phyloP scores from a whole-genome alignment of 30 jellyfish, hydroid and myxozoan species.

The Turritopsis dohrnii region DNA sequence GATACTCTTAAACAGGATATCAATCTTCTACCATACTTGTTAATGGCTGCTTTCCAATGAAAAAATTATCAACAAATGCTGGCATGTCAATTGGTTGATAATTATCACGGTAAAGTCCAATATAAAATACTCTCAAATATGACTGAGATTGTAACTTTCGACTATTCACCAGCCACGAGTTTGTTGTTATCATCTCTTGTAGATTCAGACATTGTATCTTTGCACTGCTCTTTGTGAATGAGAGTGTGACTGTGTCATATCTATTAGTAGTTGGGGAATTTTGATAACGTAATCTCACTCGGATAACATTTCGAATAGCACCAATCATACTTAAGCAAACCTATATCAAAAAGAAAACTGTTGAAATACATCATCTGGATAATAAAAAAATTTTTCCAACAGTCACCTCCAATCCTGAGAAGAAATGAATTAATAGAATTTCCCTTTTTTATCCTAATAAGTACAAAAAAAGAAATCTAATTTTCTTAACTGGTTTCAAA shows the following conservation, averaged over 20 bases:
- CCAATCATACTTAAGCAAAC: conserved; percentile 59
- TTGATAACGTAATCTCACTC: conserved; percentile 15
- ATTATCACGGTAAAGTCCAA: not conserved
- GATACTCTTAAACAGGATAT: not conserved
- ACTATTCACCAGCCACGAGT: not conserved
- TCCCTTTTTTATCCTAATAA: too few relatives aligned
- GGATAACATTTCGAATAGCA: conserved; percentile 12
- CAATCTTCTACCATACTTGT: conserved; percentile 30
- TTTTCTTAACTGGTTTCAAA: too few relatives aligned
- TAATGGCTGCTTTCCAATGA: conserved; percentile 46
- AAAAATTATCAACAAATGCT: conserved; percentile 46
- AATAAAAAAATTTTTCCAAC: too few relatives aligned
- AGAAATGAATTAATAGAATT: too few relatives aligned
- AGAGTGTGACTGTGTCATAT: not conserved
- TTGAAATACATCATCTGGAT: too few relatives aligned
- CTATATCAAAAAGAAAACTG: conserved; percentile 33
- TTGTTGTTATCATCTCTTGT: not conserved
- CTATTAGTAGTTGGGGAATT: not conserved
- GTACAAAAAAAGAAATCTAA: too few relatives aligned
- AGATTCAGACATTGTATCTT: not conserved
- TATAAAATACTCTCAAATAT: not conserved
- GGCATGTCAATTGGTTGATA: not conserved
- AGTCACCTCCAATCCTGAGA: too few relatives aligned
- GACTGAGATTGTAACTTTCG: not conserved
- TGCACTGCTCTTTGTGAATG: not conserved